Base-by-base conservation (phyloP, 2,888 invertebrate species). In the Acutogordius australiensis region DNA sequence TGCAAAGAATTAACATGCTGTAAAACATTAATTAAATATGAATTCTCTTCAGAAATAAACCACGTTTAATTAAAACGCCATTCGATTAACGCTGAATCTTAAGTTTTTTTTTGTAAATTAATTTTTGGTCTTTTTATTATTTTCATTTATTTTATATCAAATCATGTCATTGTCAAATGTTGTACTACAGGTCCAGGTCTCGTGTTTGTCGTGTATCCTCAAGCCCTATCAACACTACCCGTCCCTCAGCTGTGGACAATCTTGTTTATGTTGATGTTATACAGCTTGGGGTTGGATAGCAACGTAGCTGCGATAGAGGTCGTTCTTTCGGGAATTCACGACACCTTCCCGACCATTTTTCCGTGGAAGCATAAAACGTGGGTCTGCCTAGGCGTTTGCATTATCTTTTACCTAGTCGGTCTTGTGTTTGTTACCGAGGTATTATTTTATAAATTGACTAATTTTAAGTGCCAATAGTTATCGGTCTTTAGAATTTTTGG, bases 351-450 rank as follows among this genome's bases (percentile, higher is more conserved):
- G 2, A 30, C 27, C 27, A 18, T 29, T 1, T 65, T 65, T 28
- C 64, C 70, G 27, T 64, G 72, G 30, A 65, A 65, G 30, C 66
- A 68, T 67, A 70, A 65, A 66, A 67, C 57, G 23, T 63, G 62
- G 30, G 63, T 66, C 30, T 64, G 64, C 30, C 61, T 65, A n/a
- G 60, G 27, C 2, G 56, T 64, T 21, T 65, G 65, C 2, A 58
- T 64, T 2, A 74, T 80, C 65, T 81, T 81, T 28, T 81, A 81
- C 65, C 66, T 77, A 2, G 79, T 81, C n/a, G 81, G 81, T 59
- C 75, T 81, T 8, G 78, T 80, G 61, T 81, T 81, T 66, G 80
- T 81, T 59, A 81, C 81, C 18, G 79, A 80, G 66, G 81, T 81
- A 71, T 76, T 78, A 72, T 62, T 37, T 45, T 37, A 13, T 37